Evolutionary conservation across 2,113 vertebrate species (phyloP).

Genomic region (Labeo rohita): DNA sequence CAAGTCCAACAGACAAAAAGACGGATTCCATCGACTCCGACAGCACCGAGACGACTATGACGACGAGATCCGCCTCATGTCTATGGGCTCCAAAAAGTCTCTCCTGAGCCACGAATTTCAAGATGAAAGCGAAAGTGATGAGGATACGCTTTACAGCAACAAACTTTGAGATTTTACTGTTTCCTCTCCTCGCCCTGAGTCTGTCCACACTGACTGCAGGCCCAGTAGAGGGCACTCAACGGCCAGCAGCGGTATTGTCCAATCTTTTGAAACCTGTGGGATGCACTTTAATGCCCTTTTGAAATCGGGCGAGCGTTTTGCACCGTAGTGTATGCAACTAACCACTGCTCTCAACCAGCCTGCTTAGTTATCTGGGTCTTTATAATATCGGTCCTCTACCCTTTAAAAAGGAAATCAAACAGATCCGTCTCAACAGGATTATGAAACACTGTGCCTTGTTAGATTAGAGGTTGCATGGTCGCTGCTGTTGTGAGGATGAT

Average conservation of each 20-base stretch:
- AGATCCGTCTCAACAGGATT: conserved; percentile 43
- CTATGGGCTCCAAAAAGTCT: conserved; percentile 95
- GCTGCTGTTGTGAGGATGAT: conserved; percentile 22
- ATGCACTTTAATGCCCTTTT: conserved; percentile 52
- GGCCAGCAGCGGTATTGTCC: conserved; percentile 25
- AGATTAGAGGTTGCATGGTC: conserved; percentile 53
- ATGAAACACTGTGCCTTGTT: conserved; percentile 76
- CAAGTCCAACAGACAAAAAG: conserved; percentile 96
- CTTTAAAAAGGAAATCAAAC: conserved; percentile 21
- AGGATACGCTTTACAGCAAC: conserved; percentile 95
- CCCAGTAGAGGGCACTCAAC: background rate
- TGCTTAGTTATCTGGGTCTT: conserved; percentile 42
- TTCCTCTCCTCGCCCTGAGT: background rate
- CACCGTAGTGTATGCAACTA: conserved; percentile 46
- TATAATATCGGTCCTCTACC: conserved; percentile 12
- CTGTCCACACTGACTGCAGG: background rate
- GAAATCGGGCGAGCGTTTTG: conserved; percentile 35
- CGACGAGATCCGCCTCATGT: conserved; percentile 92
- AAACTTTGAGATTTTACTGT: conserved; percentile 82
- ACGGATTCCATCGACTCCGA: conserved; percentile 93
- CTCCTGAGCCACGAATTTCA: conserved; percentile 95
- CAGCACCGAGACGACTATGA: conserved; percentile 95
- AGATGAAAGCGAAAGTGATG: conserved; percentile 98
- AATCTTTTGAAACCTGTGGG: conserved; percentile 5
- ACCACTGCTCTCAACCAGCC: conserved; percentile 42